A percentile compares a stretch with the other conserved stretches of the same genome.
phyloP scores from a whole-genome alignment of 2,113 vertebrate species.

The Crotalus horridus region DNA sequence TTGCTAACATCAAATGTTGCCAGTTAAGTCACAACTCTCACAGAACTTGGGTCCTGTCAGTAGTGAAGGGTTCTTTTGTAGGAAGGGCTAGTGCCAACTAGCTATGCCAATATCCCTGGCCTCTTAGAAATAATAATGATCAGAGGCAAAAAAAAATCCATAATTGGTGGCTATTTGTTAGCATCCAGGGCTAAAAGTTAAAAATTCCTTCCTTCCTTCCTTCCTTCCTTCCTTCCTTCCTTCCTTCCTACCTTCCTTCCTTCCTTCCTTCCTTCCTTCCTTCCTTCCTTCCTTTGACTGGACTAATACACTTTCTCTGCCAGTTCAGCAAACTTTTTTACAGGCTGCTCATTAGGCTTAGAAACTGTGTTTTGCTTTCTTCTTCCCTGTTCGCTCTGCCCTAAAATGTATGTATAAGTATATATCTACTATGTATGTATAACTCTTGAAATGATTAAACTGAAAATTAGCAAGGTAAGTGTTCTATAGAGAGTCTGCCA shows the following conservation, averaged over 20 bases:
- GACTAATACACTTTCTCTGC: background rate
- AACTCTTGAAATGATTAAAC: background rate
- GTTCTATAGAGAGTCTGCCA: background rate
- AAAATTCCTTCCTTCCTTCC: background rate
- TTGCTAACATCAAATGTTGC: background rate
- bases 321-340: background rate
- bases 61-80: background rate
- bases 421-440: background rate
- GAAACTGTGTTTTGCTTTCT: background rate
- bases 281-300: background rate
- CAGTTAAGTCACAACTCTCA: background rate
- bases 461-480: background rate
- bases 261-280: background rate
- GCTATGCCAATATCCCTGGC: background rate
- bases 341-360: background rate
- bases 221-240: too few species aligned
- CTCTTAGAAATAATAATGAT: background rate
- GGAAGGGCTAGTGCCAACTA: background rate
- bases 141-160: background rate
- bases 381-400: background rate
- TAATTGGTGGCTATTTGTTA: background rate
- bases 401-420: background rate
- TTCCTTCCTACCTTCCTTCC: background rate
- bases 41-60: background rate
- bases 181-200: background rate